Evolutionary conservation across 2,888 invertebrate species (phyloP), one percentile per base, ranked within the genome.

Genomic region (Acleris sparsana): DNA sequence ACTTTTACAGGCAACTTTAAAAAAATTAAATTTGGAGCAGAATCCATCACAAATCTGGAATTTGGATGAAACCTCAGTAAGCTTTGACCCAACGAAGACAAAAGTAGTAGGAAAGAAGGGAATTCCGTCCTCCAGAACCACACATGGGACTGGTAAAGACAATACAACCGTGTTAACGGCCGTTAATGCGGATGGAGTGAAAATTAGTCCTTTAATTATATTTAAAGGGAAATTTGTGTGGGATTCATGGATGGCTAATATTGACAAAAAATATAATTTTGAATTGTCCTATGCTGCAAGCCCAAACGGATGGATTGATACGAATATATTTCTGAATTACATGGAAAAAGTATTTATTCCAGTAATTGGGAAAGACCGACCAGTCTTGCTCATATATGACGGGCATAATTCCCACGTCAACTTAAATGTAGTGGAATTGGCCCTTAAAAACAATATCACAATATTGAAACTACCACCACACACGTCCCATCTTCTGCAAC

Each of bases 281-380:
- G 73, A 78, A 48, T 5, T 63, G 25, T 43, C 62, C 17, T 72
- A 64, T 55, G 46, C 69, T 56, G 67, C 65, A 2, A 72, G 71
- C 43, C 13, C 49, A 17, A 69, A 58, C 11, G 39, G 39, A 39
- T 39, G 39, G 39, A 39, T 39, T 9, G 39, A 39, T 2, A 39
- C 39, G 52, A 66, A 70, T n/a, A 78, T 80, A 9, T 84, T 82
- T 62, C 59, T 68, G n/a, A 79, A 79, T 66, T 83, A 80, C 62
- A 67, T 82, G 48, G 52, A 69, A 72, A 78, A 76, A 64, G 61
- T 72, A 55, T n/a, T 82, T 5, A 73, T 81, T 25, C 77, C 76
- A 53, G 61, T 6, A 57, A 20, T 77, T 0, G 78, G 79, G 5
- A 62, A 73, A 53, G 75, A 79, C 53, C 44, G 78, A 33, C 80